Evolutionary conservation across 2,888 invertebrate genomes (phyloP).

Genomic region (Drosophila merina): DNA sequence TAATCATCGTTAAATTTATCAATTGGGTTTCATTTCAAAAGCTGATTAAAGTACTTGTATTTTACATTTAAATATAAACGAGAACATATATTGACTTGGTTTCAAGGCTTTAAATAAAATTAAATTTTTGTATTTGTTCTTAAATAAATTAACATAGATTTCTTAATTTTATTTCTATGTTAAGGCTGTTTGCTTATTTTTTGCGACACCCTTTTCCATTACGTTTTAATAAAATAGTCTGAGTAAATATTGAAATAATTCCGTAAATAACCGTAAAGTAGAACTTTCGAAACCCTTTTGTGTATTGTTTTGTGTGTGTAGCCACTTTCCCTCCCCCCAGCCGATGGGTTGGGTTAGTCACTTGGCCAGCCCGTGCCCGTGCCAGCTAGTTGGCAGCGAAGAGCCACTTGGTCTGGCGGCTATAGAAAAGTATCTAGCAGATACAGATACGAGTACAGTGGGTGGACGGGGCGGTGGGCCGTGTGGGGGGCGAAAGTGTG

Average conservation of each 20-base stretch:
- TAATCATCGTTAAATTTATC: not conserved
- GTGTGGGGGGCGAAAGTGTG: constrained; percentile 60
- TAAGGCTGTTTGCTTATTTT: too few relatives aligned
- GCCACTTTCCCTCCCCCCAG: not conserved
- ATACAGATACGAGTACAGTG: constrained; percentile 34
- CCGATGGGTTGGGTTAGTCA: constrained; percentile 56
- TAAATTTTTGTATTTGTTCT: too few relatives aligned
- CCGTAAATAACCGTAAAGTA: not conserved
- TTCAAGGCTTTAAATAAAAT: too few relatives aligned
- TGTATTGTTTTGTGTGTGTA: constrained; percentile 11
- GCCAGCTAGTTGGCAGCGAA: constrained; percentile 42
- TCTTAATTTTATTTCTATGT: too few relatives aligned
- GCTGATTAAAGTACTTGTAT: not conserved
- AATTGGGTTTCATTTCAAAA: not conserved
- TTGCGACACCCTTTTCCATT: not conserved
- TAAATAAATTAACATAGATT: too few relatives aligned
- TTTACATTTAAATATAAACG: not conserved
- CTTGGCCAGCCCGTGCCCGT: constrained; percentile 42
- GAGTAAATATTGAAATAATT: not conserved
- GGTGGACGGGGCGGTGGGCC: not conserved
- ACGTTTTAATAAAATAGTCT: not conserved
- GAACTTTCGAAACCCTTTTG: constrained; percentile 1
- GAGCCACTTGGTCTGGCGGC: constrained; percentile 72
- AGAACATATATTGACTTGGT: not conserved
- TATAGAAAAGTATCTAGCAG: constrained; percentile 52